Base-by-base conservation (phyloP, 2,113 vertebrate species). In the Takifugu bimaculatus region DNA sequence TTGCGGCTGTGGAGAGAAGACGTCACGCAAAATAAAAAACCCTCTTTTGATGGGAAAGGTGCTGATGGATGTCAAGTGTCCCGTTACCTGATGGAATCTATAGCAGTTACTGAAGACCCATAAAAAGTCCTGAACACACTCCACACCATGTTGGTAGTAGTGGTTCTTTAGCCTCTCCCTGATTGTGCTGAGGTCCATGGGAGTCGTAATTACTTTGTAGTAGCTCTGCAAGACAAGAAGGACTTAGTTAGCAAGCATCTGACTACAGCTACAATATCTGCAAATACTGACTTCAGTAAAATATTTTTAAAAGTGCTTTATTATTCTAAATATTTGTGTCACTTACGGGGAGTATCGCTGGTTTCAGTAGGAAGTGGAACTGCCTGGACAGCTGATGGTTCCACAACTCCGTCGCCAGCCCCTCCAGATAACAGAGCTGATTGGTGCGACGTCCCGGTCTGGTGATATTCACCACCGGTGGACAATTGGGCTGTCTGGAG, bases 51-150 rank as follows among this genome's bases (percentile, higher is more conserved):
- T 11, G 2, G 20, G 20, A 20, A 11, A 39, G 35, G 7, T 39
- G 11, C 7, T 11, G 35, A 50, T 12, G 27, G 26, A 53, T 28
- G 10, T 14, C 48, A 25, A 3, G 3, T 6, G 4, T 45, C 1
- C 4, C 59, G 89, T 77, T 90, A 94, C 94, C 91, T 88, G 92
- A 79, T 98, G 98, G 77, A 98, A 98, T 50, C 91, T 58, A 48
- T 96, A 96, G 77, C 96, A 98, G 81, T 98, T 98, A 57, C 87
- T 91, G 77, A 98, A 98, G 94, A 98, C 94, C 0, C 75, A 90
- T 71, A 93, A 94, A 65, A 98, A 93, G 82, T 98, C 94, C 68
- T 93, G 87, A 50, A 97, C 82, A 60, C 95, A 98, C 65, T 97
- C 93, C 39, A 86, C 75, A 62, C 93, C 93, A 65, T 91, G 90